phyloP scores from a whole-genome alignment of 2,888 invertebrate species.

The Tolmerus cingulatus region DNA sequence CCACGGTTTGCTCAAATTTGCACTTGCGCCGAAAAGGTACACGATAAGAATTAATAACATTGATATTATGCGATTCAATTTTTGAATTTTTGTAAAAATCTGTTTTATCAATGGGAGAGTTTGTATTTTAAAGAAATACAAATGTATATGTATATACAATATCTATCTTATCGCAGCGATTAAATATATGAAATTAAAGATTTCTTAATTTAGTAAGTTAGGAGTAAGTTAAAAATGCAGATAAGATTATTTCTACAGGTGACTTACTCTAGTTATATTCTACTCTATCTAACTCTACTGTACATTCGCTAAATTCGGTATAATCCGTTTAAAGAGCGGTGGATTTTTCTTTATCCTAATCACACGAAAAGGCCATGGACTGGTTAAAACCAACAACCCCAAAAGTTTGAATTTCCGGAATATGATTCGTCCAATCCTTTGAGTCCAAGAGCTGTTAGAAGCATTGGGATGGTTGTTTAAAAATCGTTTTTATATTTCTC shows the following conservation, averaged over 20 bases:
- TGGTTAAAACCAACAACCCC: no score
- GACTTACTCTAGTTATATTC: neutral
- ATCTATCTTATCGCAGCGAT: neutral
- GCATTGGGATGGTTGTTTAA: no score
- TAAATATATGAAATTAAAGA: neutral
- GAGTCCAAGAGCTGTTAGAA: no score
- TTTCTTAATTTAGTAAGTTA: neutral
- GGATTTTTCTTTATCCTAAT: no score
- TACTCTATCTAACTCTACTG: neutral
- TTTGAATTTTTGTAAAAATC: neutral
- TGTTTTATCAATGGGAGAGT: neutral
- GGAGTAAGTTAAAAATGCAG: neutral
- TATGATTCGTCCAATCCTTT: no score
- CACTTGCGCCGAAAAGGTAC: neutral
- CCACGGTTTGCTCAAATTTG: no score
- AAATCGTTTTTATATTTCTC: no score
- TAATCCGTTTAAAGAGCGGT: slow-evolving; percentile 76
- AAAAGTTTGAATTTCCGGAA: no score
- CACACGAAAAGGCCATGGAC: no score
- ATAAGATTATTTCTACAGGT: neutral
- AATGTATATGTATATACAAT: neutral
- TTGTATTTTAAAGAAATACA: neutral
- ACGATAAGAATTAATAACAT: neutral
- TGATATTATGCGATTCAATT: neutral
- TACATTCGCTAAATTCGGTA: slow-evolving; percentile 82